Base-by-base conservation (phyloP, 2,797 vertebrate species). In the Monodelphis domestica region DNA sequence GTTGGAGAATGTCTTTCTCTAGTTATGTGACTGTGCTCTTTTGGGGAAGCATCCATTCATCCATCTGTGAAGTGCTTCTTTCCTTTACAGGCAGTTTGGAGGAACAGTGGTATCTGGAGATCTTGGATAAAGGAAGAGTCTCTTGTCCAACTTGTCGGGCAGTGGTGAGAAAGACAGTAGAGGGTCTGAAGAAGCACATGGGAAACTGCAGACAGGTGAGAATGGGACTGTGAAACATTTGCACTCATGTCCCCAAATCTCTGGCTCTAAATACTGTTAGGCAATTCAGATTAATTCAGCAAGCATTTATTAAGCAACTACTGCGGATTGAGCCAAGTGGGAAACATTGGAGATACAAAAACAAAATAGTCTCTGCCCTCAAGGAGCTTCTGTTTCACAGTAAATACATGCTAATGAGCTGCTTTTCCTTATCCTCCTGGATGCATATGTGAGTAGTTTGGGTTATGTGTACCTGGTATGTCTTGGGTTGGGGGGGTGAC, bases 161-260 rank as follows among this genome's bases (percentile, higher is more conserved):
- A 93, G 99, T 99, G 91, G 99, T 99, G 96, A 99, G 99, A 88
- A 99, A 99, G 98, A 99, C 99, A 0, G 99, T 99, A 90, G 99
- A 99, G 91, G 99, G 99, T 12, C 98, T 99, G 97, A 99, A 99
- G 98, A 99, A 99, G 88, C 99, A 99, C 93, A 99, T 99, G 99
- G 98, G 98, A 93, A 99, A 99, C 96, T 99, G 99, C 98, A 98
- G 98, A 96, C 98, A 99, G 99, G 99, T 98, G 94, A 98, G 97
- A 92, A 52, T 93, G 63, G n/a, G 17, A 11, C 92, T 95, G 93
- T 11, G 0, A 90, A 54, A 89, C 56, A 51, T 0, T 93, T 91
- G 53, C 7, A 53, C 45, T 53, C 59, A 89, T 95, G 89, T 30
- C 87, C 33, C 21, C 53, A 63, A 9, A 9, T 24, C 24, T 84